Conservation (phyloP, 2,888 invertebrate species). For the Chalcis sispes region DNA sequence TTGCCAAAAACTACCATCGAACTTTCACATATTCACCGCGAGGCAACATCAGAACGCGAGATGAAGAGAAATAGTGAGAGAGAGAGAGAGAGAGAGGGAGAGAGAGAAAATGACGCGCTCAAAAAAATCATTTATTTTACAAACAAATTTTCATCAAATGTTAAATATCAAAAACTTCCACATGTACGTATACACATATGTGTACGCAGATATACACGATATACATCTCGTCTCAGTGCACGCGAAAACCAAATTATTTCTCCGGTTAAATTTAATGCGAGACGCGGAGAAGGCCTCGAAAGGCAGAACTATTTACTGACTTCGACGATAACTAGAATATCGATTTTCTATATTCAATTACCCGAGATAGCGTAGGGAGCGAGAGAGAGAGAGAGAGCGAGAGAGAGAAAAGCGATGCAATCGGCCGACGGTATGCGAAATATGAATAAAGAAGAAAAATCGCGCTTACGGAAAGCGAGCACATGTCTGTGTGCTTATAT, state of each 20-base stretch:
- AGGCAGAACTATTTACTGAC: conserved; percentile 46
- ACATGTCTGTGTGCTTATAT: neutral
- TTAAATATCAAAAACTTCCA: conserved; percentile 25
- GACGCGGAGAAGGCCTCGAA: neutral
- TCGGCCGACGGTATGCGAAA: neutral
- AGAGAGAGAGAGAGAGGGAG: too few species aligned
- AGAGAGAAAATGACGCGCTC: too few species aligned
- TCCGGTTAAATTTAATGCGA: conserved; percentile 38
- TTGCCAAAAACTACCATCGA: neutral
- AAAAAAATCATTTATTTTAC: neutral
- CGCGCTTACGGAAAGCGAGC: too few species aligned
- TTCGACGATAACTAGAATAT: conserved; percentile 46
- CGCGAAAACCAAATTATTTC: conserved; percentile 39
- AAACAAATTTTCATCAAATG: neutral
- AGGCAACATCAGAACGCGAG: too few species aligned
- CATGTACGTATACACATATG: neutral
- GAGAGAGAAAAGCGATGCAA: conserved; percentile 5
- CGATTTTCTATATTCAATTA: conserved; percentile 54
- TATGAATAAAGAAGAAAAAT: conserved; percentile 21
- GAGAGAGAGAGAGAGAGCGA: neutral
- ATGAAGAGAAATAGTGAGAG: too few species aligned
- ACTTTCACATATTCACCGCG: neutral
- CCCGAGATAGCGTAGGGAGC: conserved; percentile 8
- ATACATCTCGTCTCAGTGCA: too few species aligned
- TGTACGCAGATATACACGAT: too few species aligned